Percentiles rank a stretch among this genome's conserved stretches.
Conservation (phyloP, 2,797 vertebrate species). For the Meda fulgida region DNA sequence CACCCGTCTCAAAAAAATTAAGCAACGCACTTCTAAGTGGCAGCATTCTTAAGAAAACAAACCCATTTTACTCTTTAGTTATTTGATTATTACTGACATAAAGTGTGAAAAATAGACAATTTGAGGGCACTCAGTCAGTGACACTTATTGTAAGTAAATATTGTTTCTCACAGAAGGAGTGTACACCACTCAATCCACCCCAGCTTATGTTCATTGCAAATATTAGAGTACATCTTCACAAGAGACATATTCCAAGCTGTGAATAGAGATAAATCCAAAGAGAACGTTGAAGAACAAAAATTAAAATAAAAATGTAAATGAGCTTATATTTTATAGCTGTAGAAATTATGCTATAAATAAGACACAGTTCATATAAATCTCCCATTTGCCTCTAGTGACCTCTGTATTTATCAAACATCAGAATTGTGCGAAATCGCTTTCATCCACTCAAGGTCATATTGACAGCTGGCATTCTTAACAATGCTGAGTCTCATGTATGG, state of each 20-base stretch:
- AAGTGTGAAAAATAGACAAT: background rate
- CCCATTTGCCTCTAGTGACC: background rate
- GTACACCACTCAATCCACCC: constrained; percentile 45
- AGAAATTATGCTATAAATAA: background rate
- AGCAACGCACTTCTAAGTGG: background rate
- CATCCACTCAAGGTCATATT: constrained; percentile 76
- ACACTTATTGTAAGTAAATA: background rate
- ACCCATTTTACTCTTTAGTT: background rate
- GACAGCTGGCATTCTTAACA: constrained; percentile 70
- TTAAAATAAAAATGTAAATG: background rate
- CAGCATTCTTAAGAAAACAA: background rate
- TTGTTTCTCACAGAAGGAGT: constrained; percentile 54
- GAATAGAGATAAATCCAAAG: constrained; percentile 4
- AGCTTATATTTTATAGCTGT: background rate
- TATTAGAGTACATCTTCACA: background rate
- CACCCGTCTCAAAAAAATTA: background rate
- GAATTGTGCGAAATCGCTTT: constrained; percentile 31
- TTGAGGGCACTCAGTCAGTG: background rate
- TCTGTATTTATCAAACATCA: constrained; percentile 10
- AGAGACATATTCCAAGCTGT: background rate
- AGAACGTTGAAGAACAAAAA: no score
- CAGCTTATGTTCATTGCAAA: constrained; percentile 42
- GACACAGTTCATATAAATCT: background rate
- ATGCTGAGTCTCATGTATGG: constrained; percentile 68
- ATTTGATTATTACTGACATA: background rate